Evolutionary conservation across 2,888 invertebrate species (phyloP).

Genomic region (Oscheius sp.): DNA sequence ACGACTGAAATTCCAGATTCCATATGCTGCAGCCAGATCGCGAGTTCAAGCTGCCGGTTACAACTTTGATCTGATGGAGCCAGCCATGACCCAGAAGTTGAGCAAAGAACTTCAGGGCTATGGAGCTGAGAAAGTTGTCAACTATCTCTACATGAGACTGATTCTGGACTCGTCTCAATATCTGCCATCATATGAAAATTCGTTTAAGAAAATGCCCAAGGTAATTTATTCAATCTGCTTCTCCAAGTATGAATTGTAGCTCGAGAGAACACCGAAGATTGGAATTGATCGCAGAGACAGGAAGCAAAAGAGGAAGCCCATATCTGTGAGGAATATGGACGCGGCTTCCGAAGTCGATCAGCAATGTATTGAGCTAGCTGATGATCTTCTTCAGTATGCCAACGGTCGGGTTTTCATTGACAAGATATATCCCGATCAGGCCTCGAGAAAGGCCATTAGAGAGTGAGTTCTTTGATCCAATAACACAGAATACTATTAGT

Average conservation of each 20-base stretch:
- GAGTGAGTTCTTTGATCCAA: constrained; percentile 43
- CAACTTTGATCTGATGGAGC: constrained; percentile 17
- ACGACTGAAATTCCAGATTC: background rate
- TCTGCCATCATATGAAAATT: constrained; percentile 40
- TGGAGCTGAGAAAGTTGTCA: constrained; percentile 41
- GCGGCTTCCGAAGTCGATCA: background rate
- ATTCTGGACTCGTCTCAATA: constrained; percentile 51
- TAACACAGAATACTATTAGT: constrained; percentile 20
- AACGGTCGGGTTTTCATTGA: constrained; percentile 67
- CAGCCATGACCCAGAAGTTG: constrained; percentile 20
- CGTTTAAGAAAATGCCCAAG: constrained; percentile 18
- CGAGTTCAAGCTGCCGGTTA: background rate
- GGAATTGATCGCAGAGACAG: constrained; percentile 22
- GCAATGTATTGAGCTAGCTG: constrained; percentile 34
- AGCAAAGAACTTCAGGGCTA: constrained; percentile 30
- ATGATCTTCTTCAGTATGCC: constrained; percentile 55
- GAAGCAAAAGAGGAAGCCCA: background rate
- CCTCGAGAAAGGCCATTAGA: constrained; percentile 46
- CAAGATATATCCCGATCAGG: constrained; percentile 56
- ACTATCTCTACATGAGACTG: constrained; percentile 53
- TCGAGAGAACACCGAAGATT: background rate
- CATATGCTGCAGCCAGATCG: constrained; percentile 6
- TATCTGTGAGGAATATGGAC: background rate
- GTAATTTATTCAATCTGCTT: background rate
- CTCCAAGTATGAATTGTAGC: background rate